Conservation (phyloP, 2,888 invertebrate species). For the Taphrorychus bicolor region DNA sequence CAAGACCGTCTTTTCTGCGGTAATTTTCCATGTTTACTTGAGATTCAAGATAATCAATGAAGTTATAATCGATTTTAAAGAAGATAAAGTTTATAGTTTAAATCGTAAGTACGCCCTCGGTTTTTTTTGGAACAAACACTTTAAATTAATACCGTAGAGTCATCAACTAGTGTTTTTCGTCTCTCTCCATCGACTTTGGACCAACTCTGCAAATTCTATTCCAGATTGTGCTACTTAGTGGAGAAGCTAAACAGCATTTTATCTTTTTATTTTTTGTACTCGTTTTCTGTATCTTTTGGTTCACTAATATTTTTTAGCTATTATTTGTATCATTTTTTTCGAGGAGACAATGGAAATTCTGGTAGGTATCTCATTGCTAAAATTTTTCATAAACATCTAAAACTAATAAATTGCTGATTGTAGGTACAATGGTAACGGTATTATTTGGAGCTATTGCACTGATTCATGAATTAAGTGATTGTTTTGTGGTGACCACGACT, state of each 20-base stretch:
- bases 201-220: conserved; percentile 12
- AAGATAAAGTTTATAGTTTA: neutral
- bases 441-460: neutral
- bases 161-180: neutral
- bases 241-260: conserved; percentile 8
- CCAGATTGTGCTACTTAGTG: conserved; percentile 7
- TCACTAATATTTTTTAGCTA: conserved; percentile 15
- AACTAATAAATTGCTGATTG: too few species aligned
- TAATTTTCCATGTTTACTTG: neutral
- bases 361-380: neutral
- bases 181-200: neutral
- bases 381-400: too few species aligned
- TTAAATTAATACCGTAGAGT: too few species aligned
- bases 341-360: neutral
- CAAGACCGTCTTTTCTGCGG: neutral
- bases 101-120: neutral
- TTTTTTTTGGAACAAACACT: too few species aligned
- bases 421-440: neutral
- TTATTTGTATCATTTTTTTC: conserved; percentile 8
- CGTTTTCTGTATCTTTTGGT: conserved; percentile 7
- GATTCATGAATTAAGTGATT: neutral
- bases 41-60: conserved; percentile 1
- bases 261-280: conserved; percentile 13
- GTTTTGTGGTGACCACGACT: neutral
- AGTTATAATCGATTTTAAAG: neutral